phyloP scores from a whole-genome alignment of 2,888 invertebrate species.

The Drosophila mercatorum region DNA sequence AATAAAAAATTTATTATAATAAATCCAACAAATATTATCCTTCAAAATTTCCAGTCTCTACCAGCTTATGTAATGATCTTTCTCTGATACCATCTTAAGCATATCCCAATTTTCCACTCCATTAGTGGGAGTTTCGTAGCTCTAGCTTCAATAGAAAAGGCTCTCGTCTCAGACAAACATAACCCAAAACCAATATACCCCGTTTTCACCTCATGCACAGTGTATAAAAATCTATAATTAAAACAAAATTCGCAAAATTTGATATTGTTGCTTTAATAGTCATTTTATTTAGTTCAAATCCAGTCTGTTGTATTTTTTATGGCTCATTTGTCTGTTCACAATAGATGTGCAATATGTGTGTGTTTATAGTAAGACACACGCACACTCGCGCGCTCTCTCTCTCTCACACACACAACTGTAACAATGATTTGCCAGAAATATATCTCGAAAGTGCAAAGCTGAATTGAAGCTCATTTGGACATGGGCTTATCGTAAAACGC shows the following conservation, averaged over 20 bases:
- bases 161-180: too few species aligned
- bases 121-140: background rate
- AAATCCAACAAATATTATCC: too few species aligned
- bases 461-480: conserved; percentile 15
- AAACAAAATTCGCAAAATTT: background rate
- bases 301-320: background rate
- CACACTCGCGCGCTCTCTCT: background rate
- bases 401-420: background rate
- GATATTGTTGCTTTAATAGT: background rate
- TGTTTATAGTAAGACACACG: background rate
- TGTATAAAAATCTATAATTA: background rate
- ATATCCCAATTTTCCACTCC: background rate
- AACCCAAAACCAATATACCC: background rate
- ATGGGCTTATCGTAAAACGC: conserved; percentile 26
- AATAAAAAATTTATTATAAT: too few species aligned
- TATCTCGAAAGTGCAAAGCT: background rate
- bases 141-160: too few species aligned
- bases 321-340: conserved; percentile 4
- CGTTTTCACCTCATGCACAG: background rate
- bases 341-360: conserved; percentile 1
- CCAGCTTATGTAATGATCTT: too few species aligned
- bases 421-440: background rate
- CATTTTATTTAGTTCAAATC: conserved; percentile 4
- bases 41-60: too few species aligned
- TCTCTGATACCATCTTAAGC: background rate